phyloP scores from a whole-genome alignment of 2,797 vertebrate genomes.

The Geotrypetes seraphini region DNA sequence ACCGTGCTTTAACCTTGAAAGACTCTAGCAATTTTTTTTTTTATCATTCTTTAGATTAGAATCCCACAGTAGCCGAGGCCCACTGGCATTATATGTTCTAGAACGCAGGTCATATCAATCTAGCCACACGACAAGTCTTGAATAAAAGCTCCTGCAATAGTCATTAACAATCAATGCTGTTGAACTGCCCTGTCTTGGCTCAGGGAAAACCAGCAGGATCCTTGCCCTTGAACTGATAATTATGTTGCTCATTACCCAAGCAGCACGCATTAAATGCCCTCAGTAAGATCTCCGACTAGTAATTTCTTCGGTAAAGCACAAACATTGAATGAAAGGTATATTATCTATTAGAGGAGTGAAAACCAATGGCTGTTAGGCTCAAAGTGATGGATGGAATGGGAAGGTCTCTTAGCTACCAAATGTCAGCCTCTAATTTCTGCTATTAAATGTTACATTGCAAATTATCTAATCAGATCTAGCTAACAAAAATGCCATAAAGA shows the following conservation, averaged over 20 bases:
- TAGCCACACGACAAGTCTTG: background rate
- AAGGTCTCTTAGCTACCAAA: background rate
- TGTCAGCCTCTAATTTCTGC: background rate
- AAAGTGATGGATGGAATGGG: background rate
- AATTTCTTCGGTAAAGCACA: background rate
- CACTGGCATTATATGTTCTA: slow-evolving; percentile 9
- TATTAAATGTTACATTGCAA: background rate
- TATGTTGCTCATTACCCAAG: slow-evolving; percentile 42
- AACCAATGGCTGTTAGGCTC: background rate
- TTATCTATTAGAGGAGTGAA: background rate
- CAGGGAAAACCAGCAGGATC: slow-evolving; percentile 2
- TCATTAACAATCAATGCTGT: slow-evolving; percentile 1
- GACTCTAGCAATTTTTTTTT: background rate
- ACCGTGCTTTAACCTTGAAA: too few species aligned
- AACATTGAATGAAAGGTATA: background rate
- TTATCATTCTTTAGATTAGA: background rate
- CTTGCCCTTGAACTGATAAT: slow-evolving; percentile 28
- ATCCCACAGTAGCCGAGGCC: slow-evolving; percentile 1
- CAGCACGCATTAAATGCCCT: slow-evolving; percentile 1
- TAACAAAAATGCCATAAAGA: background rate
- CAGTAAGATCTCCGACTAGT: background rate
- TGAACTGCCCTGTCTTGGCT: background rate
- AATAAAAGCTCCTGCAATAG: background rate
- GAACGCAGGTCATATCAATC: slow-evolving; percentile 2
- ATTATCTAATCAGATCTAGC: background rate